Evolutionary conservation across 2,888 invertebrate species (phyloP), one percentile per base, ranked within the genome.

Genomic region (Empis livida): DNA sequence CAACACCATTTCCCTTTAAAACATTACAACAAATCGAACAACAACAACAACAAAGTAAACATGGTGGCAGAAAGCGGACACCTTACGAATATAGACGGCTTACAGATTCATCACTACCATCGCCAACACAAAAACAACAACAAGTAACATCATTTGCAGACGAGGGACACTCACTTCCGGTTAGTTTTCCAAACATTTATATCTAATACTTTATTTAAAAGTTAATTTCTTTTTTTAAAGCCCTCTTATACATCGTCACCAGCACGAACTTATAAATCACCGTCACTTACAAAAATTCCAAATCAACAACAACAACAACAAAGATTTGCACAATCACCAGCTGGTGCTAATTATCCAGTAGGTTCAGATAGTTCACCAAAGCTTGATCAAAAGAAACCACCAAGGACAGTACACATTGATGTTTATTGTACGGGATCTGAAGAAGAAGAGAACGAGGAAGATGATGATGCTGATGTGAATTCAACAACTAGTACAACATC

Each of bases 381-480:
- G 51, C 50, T 48, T 27, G 55, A 55, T 42, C 43, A 48, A 47
- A 70, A 69, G 54, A 72, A 69, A 54, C 68, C 69, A 57, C 77
- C 78, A 11, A 73, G 82, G 47, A 82, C 82, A 0, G 81, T 83
- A 27, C 83, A 83, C 60, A 83, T 83, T 45, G 83, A 83, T 63
- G 83, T 83, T 4, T 83, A 83, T 58, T 83, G 83, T 59, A 82
- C 82, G 0, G 82, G 80, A 2, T 80, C 82, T 1, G 71, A 71
- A 50, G 70, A 63, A 17, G 66, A 64, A 27, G 66, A 62, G 2
- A 73, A 72, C 53, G 58, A 61, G 37, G 61, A 53, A 14, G 58
- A 58, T 51, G 65, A 62, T 55, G 67, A 58, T 3, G 61, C 62
- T 35, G 37, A 37, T 9, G 47, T 17, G 43, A 43, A 15, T n/a